Base-by-base conservation (phyloP, 2,113 vertebrate species). In the Reinhardtius hippoglossoides region DNA sequence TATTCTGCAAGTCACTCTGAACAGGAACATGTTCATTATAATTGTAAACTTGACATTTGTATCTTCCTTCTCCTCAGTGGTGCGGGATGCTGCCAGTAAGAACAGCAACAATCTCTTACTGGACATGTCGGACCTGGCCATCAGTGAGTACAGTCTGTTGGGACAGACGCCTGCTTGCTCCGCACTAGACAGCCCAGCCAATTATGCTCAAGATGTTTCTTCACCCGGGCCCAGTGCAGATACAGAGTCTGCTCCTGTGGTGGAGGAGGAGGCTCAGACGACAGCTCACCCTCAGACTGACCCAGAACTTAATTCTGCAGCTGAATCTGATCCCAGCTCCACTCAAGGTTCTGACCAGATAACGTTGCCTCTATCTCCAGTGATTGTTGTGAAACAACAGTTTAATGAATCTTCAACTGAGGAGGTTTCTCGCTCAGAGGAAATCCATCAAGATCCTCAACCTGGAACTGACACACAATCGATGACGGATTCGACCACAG, bases 61-160 rank as follows among this genome's bases (percentile, higher is more conserved):
- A 44, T 5, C 26, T n/a, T 4, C 4, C 9, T 13, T 65, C 35
- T 71, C 66, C 66, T 46, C 82, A 92, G 90, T 67, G 67, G n/a
- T 92, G 66, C 74, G 83, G 26, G 87, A 92, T 14, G 82, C 84
- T 46, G 76, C 71, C 35, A 73, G 71, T 40, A 82, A 75, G 72
- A 87, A 72, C 40, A 89, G 26, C 73, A 87, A 67, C 67, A 80
- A 72, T 40, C 59, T 81, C 2, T 37, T 77, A 14, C 4, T 90
- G 78, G 86, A 89, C 80, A 81, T 67, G 3, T 79, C 87, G 1
- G 89, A 89, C n/a, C 62, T 92, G 54, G 69, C 80, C 70, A 67
- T 88, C 0, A 92, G 87, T 77, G 82, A 88, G 84, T 92, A 87
- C 86, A 92, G 89, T 24, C 86, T 92, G 27, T 9, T 87, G 46